These are phyloP conservation scores for Canis aureus DNA, from an alignment of 2,113 vertebrate genomes.

Conservation along the genomic window DNA sequence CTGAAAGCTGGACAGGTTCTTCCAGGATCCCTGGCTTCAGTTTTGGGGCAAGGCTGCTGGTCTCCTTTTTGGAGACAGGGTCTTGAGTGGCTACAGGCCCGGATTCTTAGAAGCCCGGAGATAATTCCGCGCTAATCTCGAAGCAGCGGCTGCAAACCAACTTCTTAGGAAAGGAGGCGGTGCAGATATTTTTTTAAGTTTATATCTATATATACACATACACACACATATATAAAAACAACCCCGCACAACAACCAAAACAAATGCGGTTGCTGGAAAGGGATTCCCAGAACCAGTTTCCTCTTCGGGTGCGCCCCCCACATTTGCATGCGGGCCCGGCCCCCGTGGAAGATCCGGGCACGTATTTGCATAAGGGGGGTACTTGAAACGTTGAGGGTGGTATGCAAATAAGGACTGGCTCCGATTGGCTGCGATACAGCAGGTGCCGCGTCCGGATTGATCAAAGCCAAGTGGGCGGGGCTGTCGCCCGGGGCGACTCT, in stretches of 20 bases:
- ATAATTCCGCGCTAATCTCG: not conserved
- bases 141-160: constrained; percentile 56
- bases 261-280: constrained; percentile 70
- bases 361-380: constrained; percentile 73
- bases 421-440: constrained; percentile 82
- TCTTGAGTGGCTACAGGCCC: not conserved
- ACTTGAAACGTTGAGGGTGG: constrained; percentile 71
- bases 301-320: constrained; percentile 52
- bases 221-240: constrained; percentile 37
- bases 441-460: constrained; percentile 82
- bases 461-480: constrained; percentile 80
- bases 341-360: constrained; percentile 61
- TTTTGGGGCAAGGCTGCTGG: not conserved
- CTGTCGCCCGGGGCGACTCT: constrained; percentile 79
- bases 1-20: not conserved
- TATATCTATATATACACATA: constrained; percentile 43
- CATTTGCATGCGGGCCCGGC: constrained; percentile 74
- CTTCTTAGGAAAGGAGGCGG: constrained; percentile 59
- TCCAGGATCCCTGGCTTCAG: constrained; percentile 2
- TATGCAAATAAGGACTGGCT: constrained; percentile 78
- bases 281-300: constrained; percentile 77
- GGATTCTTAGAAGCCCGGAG: constrained; percentile 23
- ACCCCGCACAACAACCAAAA: constrained; percentile 65
- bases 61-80: not conserved
- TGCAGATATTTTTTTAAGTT: constrained; percentile 67